phyloP scores from a whole-genome alignment of 1,140 invertebrate genomes.

The Drosophila rhopaloa region DNA sequence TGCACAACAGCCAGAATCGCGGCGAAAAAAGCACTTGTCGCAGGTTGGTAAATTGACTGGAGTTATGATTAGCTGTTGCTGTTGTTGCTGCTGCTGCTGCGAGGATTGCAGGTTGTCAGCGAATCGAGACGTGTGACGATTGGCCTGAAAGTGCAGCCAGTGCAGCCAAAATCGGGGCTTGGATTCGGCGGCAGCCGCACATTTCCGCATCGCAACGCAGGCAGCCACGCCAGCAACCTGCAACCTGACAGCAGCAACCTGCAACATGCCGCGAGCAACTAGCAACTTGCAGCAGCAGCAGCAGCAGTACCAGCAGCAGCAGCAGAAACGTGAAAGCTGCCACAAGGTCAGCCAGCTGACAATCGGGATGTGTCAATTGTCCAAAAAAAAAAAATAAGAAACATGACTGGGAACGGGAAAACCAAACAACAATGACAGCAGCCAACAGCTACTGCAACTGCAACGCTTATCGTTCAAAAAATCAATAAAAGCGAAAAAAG shows the following conservation, averaged over 20 bases:
- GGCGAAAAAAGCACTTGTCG: conserved; percentile 58
- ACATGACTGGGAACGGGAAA: conserved; percentile 39
- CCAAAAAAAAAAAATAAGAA: conserved; percentile 9
- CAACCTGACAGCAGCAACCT: conserved; percentile 11
- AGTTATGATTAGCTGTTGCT: conserved; percentile 66
- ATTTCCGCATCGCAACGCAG: conserved; percentile 65
- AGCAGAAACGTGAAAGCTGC: conserved; percentile 21
- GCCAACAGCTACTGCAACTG: conserved; percentile 19
- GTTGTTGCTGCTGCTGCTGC: conserved; percentile 20
- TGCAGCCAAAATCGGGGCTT: conserved; percentile 55
- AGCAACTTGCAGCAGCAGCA: not conserved
- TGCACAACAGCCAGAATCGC: conserved; percentile 41
- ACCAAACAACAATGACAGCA: conserved; percentile 36
- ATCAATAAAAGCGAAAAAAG: conserved; percentile 45
- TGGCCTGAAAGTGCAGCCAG: conserved; percentile 77
- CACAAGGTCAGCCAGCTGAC: conserved; percentile 61
- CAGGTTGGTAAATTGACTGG: conserved; percentile 68
- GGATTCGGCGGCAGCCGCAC: conserved; percentile 22
- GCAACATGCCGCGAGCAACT: not conserved
- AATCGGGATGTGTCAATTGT: conserved; percentile 40
- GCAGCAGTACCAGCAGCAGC: not conserved
- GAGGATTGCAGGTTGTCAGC: conserved; percentile 70
- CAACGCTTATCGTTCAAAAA: conserved; percentile 57
- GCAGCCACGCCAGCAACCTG: conserved; percentile 2
- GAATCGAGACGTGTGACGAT: conserved; percentile 79